These are phyloP conservation scores for Corythornis vintsioides DNA, from an alignment of 2,113 vertebrate genomes.

Conservation along the genomic window DNA sequence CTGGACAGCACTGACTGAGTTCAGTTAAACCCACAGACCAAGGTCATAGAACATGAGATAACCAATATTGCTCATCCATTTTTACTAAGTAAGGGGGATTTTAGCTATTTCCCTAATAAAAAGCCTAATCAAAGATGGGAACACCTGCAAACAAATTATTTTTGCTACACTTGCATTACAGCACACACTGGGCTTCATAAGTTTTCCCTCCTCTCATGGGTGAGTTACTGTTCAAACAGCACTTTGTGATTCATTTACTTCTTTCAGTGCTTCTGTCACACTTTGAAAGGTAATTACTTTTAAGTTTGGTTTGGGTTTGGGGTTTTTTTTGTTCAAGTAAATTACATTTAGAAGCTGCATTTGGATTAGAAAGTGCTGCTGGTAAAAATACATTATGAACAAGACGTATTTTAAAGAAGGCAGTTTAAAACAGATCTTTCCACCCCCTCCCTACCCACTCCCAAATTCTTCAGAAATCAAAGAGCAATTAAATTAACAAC, in stretches of 20 bases:
- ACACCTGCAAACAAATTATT: background rate
- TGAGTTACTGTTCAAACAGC: background rate
- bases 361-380: background rate
- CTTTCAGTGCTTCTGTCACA: background rate
- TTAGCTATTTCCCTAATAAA: background rate
- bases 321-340: slow-evolving; percentile 3
- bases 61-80: background rate
- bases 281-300: background rate
- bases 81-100: background rate
- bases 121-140: background rate
- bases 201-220: background rate
- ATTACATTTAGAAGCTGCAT: slow-evolving; percentile 31
- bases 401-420: background rate
- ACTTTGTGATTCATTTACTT: background rate
- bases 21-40: background rate
- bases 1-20: background rate
- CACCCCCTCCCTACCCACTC: background rate
- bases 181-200: background rate
- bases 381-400: background rate
- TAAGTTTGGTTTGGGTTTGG: background rate
- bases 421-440: slow-evolving; percentile 32
- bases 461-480: background rate
- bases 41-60: background rate
- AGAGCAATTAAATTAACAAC: background rate
- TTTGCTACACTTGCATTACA: background rate